Evolutionary conservation across 2,797 vertebrate species (phyloP).

Genomic region (Coregonus sp.): DNA sequence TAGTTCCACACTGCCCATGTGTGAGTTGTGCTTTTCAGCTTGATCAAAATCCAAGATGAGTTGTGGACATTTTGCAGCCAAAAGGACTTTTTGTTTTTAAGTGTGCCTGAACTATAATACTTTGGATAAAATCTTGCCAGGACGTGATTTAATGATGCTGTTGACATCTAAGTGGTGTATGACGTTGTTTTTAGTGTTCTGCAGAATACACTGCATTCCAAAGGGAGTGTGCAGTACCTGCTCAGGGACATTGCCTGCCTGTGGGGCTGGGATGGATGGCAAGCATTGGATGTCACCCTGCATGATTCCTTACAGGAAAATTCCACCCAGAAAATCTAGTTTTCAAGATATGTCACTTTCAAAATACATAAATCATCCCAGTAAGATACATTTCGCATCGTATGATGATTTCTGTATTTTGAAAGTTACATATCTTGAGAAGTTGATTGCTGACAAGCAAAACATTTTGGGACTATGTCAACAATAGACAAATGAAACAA

Average conservation of each 20-base stretch:
- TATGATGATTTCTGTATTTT: too few species aligned
- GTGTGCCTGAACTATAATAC: conserved; percentile 42
- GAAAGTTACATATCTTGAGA: too few species aligned
- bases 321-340: too few species aligned
- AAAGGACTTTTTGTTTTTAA: conserved; percentile 26
- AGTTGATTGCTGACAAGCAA: too few species aligned
- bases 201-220: conserved; percentile 50
- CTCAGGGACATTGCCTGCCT: conserved; percentile 43
- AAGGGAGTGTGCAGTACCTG: conserved; percentile 45
- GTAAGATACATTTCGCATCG: too few species aligned
- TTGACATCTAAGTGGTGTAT: conserved; percentile 61
- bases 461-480: too few species aligned
- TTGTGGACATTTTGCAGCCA: conserved; percentile 35
- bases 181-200: conserved; percentile 55
- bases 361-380: too few species aligned
- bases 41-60: conserved; percentile 35
- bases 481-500: too few species aligned
- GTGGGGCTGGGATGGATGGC: conserved; percentile 37
- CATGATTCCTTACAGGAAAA: conserved; percentile 28
- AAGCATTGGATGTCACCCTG: conserved; percentile 54
- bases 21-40: conserved; percentile 26
- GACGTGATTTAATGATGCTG: conserved; percentile 37
- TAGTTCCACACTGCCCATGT: conserved; percentile 9
- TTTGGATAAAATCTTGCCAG: conserved; percentile 50
- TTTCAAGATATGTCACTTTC: too few species aligned